A percentile compares a stretch with the other conserved stretches of the same genome.
phyloP scores from a whole-genome alignment of 2,797 vertebrate species.

The Cuculus canorus region DNA sequence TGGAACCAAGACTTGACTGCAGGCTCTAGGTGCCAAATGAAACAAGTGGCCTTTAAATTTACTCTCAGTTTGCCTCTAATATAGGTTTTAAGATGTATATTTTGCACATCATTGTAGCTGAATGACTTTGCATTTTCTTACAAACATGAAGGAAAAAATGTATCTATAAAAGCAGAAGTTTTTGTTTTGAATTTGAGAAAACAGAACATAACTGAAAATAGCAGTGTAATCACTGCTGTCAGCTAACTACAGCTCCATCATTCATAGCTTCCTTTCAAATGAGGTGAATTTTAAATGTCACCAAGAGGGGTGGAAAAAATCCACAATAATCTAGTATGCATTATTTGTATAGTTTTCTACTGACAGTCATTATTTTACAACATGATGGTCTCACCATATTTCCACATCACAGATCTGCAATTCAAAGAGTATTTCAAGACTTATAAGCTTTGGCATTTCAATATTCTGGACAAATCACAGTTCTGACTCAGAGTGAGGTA shows the following conservation, averaged over 20 bases:
- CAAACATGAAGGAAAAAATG: not conserved
- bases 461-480: not conserved
- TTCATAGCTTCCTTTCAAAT: not conserved
- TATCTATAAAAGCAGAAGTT: not conserved
- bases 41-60: not conserved
- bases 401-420: not conserved
- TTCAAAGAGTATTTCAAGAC: not conserved
- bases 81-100: not conserved
- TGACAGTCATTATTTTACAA: not conserved
- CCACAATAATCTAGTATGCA: not conserved
- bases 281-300: not conserved
- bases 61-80: not conserved
- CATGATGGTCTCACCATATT: not conserved
- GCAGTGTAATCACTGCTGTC: not conserved
- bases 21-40: not conserved
- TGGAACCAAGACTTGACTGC: not conserved
- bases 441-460: not conserved
- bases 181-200: not conserved
- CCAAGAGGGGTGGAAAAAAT: not conserved
- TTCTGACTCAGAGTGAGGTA: not conserved
- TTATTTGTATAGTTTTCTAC: not conserved
- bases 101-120: not conserved
- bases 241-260: not conserved
- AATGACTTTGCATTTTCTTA: not conserved
- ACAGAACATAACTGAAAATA: not conserved